phyloP scores from a whole-genome alignment of 2,113 vertebrate genomes.

The Sceloporus tristichus region DNA sequence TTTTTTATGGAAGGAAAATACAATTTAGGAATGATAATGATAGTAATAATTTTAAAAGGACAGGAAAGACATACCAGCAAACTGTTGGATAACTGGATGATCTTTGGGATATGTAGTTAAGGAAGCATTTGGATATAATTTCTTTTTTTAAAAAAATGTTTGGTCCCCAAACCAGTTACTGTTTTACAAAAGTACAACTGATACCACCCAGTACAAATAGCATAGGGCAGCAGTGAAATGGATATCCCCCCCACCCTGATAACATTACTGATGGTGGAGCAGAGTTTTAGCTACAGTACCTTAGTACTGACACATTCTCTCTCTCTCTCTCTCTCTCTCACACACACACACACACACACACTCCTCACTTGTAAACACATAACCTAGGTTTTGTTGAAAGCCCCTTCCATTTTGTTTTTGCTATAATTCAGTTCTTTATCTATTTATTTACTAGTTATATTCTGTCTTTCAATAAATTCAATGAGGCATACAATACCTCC shows the following conservation, averaged over 20 bases:
- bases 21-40: constrained; percentile 34
- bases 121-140: constrained; percentile 57
- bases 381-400: not conserved
- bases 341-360: not conserved
- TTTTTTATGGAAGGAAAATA: not conserved
- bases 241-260: not conserved
- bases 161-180: constrained; percentile 53
- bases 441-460: not conserved
- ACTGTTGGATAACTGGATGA: constrained; percentile 60
- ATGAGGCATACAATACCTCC: too few species aligned
- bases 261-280: not conserved
- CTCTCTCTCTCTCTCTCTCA: not conserved
- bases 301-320: not conserved
- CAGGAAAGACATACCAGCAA: constrained; percentile 47
- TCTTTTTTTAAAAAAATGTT: constrained; percentile 63
- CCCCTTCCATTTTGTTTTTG: not conserved
- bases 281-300: not conserved
- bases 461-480: too few species aligned
- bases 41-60: not conserved
- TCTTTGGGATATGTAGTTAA: constrained; percentile 40
- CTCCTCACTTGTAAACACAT: not conserved
- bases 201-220: constrained; percentile 52
- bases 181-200: constrained; percentile 54
- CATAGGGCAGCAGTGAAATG: constrained; percentile 43
- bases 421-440: not conserved